These are phyloP conservation scores for Ceratosolen solmsi DNA, from an alignment of 1,140 invertebrate species.

Conservation along the genomic window DNA sequence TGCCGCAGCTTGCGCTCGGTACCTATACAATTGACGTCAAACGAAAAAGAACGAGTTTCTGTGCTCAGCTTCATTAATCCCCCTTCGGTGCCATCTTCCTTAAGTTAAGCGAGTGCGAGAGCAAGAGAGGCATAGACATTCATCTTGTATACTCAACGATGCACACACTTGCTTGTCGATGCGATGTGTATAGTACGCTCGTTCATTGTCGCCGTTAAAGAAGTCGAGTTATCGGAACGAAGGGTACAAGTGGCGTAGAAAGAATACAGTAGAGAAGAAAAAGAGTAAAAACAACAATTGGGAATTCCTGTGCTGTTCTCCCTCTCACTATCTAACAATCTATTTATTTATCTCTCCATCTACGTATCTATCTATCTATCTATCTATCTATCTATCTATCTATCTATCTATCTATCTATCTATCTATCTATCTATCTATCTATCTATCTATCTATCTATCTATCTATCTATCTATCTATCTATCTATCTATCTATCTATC, in stretches of 20 bases:
- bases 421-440: too few species aligned
- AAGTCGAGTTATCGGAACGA: slow-evolving; percentile 41
- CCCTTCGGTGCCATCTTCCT: slow-evolving; percentile 11
- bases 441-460: too few species aligned
- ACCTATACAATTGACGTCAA: slow-evolving; percentile 74
- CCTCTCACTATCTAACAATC: neutral
- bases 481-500: neutral
- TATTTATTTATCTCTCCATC: too few species aligned
- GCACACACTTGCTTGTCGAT: slow-evolving; percentile 41
- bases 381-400: neutral
- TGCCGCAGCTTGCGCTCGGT: slow-evolving; percentile 62
- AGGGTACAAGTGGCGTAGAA: neutral
- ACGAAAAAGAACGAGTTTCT: slow-evolving; percentile 51
- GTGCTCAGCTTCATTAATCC: slow-evolving; percentile 39
- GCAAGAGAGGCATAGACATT: neutral
- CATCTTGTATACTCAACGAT: slow-evolving; percentile 42
- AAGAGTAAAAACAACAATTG: slow-evolving; percentile 30
- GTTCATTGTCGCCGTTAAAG: slow-evolving; percentile 50
- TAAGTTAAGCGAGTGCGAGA: neutral
- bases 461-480: neutral
- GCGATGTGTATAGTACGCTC: slow-evolving; percentile 34
- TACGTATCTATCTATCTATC: neutral
- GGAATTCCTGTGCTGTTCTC: slow-evolving; percentile 32
- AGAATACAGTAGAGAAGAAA: neutral
- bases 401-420: too few species aligned